Evolutionary conservation across 2,888 invertebrate species (phyloP), one percentile per base, ranked within the genome.

Genomic region (Romanomermis culicivorax): DNA sequence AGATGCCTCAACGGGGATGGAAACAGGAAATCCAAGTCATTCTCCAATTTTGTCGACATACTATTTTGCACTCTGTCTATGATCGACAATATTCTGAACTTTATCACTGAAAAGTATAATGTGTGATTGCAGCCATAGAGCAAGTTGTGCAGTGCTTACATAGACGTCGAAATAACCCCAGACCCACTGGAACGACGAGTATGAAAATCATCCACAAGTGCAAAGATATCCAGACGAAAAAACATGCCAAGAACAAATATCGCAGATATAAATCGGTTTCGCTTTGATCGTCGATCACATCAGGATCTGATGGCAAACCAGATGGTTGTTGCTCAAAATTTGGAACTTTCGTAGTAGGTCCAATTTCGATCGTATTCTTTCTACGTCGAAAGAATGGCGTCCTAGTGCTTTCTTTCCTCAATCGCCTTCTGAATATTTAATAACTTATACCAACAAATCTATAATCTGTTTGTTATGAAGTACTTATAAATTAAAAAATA

Each of bases 161-260:
- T 2, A 52, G 2, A 7, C 55, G 51, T 51, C 29, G 53, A 2
- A 54, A 20, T 20, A 30, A 3, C 3, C 36, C 51, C 11, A 55
- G 4, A 3, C 26, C 42, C 20, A 55, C 2, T 26, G 55, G 55
- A 2, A 55, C 27, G 3, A 42, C 2, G 24, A 55, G 29, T 23
- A 55, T 2, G 3, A 52, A 30, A 3, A 55, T 29, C 3, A 55
- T 51, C 50, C 51, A 55, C n/a, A 55, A 25, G n/a, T 47, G 51
- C 26, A 47, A 26, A 2, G 55, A 55, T 3, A 55, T 42, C n/a
- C 42, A 55, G 30, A 55, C 55, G 25, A 55, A 54, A 25, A 30
- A 30, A 36, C 51, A 55, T n/a, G 42, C 55, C 23, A 55, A 3
- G 25, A 53, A 30, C 24, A 55, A 26, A 24, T 50, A 50, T 27